Conservation (phyloP, 2,113 vertebrate species). For the Corythoichthys intestinalis region DNA sequence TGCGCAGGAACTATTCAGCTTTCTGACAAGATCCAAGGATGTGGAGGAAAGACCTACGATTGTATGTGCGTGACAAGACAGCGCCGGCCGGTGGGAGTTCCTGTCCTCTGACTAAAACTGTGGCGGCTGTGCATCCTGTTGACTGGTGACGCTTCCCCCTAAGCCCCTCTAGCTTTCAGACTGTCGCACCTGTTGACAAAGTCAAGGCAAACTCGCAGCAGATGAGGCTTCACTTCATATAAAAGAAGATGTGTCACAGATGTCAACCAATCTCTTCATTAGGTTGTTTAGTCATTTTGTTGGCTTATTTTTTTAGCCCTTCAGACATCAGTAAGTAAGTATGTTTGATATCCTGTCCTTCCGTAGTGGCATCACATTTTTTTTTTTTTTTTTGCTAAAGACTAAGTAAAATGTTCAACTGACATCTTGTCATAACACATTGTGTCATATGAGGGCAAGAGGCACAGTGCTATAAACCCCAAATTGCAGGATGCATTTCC, state of each 20-base stretch:
- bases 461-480: neutral
- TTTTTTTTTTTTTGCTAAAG: no score
- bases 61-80: conserved; percentile 41
- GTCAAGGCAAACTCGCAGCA: neutral
- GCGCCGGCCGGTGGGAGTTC: conserved; percentile 27
- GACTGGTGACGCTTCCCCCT: conserved; percentile 1
- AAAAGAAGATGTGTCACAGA: neutral
- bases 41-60: conserved; percentile 8
- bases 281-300: neutral
- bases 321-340: neutral
- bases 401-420: no score
- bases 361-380: no score
- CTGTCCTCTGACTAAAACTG: conserved; percentile 25
- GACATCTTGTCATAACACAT: neutral
- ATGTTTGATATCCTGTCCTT: neutral
- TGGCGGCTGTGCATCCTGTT: conserved; percentile 47
- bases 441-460: neutral
- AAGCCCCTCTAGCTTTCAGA: neutral
- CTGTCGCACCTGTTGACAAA: neutral
- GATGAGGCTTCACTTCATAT: neutral
- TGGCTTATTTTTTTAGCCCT: neutral
- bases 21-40: conserved; percentile 9
- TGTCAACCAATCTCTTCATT: neutral
- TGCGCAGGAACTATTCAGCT: conserved; percentile 2
- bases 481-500: neutral